phyloP scores from a whole-genome alignment of 2,888 invertebrate species.

The Anagyrus pseudococci region DNA sequence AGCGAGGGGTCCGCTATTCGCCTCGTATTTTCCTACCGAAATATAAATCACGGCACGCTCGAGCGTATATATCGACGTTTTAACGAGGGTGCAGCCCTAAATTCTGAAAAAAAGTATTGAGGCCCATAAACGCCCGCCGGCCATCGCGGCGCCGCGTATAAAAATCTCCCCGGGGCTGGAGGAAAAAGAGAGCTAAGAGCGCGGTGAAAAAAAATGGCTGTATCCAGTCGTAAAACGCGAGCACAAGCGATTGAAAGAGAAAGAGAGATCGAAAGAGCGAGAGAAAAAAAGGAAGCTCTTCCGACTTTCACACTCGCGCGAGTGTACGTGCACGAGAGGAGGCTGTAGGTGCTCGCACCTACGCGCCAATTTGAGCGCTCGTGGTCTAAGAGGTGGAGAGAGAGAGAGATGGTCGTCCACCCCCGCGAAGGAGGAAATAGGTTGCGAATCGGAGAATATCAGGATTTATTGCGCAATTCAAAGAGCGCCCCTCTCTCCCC shows the following conservation, averaged over 20 bases:
- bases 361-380: slow-evolving; percentile 53
- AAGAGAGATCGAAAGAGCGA: not conserved
- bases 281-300: slow-evolving; percentile 11
- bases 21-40: not conserved
- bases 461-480: slow-evolving; percentile 62
- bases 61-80: not conserved
- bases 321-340: slow-evolving; percentile 18
- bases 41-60: not conserved
- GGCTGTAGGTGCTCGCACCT: slow-evolving; percentile 47
- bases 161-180: not conserved
- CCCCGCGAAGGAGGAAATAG: slow-evolving; percentile 61
- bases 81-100: not conserved
- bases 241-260: not conserved
- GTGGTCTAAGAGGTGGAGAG: slow-evolving; percentile 18
- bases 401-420: slow-evolving; percentile 56
- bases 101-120: not conserved
- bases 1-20: too few relatives aligned
- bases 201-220: too few relatives aligned
- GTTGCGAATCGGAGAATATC: slow-evolving; percentile 59
- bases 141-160: not conserved
- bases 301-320: slow-evolving; percentile 55
- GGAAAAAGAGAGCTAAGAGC: not conserved
- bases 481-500: slow-evolving; percentile 20
- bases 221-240: too few relatives aligned
- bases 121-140: not conserved